These are phyloP conservation scores for Villa cingulata DNA, from an alignment of 2,888 invertebrate species.

Conservation along the genomic window DNA sequence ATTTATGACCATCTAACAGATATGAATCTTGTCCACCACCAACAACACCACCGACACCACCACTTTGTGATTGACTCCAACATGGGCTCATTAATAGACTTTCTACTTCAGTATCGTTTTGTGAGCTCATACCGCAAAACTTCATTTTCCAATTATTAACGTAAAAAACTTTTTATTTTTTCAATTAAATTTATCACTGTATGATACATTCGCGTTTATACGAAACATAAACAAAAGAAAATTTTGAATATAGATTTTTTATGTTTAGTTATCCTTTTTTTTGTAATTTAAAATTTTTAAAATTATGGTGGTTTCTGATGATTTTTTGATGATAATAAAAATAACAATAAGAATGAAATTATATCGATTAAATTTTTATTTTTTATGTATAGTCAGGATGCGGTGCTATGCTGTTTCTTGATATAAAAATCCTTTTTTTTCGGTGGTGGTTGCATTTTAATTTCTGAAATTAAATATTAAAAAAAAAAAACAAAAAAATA, in stretches of 20 bases:
- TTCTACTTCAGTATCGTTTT: slow-evolving; percentile 47
- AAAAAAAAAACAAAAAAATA: background rate
- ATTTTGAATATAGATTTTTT: background rate
- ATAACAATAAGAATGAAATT: background rate
- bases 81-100: slow-evolving; percentile 58
- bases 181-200: background rate
- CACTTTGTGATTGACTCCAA: slow-evolving; percentile 46
- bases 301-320: too few species aligned
- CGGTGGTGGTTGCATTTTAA: background rate
- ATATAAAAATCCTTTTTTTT: background rate
- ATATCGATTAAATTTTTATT: background rate
- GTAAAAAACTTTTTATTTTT: background rate
- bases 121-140: slow-evolving; percentile 42
- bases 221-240: background rate
- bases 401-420: background rate
- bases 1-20: slow-evolving; percentile 42
- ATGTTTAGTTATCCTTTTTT: too few species aligned
- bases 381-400: background rate
- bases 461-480: slow-evolving; percentile 1
- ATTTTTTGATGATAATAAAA: background rate
- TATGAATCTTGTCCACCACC: slow-evolving; percentile 36
- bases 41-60: too few species aligned
- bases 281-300: too few species aligned
- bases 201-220: background rate
- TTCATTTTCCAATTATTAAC: slow-evolving; percentile 39